These are phyloP conservation scores for Zaprionus nigranus DNA, from an alignment of 1,140 invertebrate species.

Conservation along the genomic window DNA sequence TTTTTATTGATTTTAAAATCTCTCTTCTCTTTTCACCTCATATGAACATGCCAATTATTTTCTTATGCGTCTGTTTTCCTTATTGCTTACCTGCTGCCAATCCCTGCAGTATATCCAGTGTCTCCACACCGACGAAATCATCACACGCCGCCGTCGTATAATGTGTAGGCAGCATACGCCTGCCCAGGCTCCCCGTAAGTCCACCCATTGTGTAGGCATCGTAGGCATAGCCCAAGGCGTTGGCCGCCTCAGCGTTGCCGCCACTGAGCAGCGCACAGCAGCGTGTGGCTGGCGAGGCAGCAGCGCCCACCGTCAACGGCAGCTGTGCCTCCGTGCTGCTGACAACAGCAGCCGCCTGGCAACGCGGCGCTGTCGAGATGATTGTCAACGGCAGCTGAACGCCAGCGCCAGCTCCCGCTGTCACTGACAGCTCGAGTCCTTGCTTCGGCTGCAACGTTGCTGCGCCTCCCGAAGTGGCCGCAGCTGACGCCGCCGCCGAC, in stretches of 20 bases:
- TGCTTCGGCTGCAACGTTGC: constrained; percentile 59
- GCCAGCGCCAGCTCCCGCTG: constrained; percentile 15
- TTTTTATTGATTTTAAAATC: background rate
- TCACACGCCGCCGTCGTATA: constrained; percentile 47
- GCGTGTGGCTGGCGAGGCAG: constrained; percentile 75
- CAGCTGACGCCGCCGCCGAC: constrained; percentile 36
- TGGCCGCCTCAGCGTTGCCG: constrained; percentile 35
- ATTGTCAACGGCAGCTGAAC: constrained; percentile 82
- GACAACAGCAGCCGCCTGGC: constrained; percentile 57
- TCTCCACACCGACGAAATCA: constrained; percentile 78
- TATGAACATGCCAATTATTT: background rate
- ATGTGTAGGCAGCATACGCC: constrained; percentile 57
- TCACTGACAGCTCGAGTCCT: constrained; percentile 60
- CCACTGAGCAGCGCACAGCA: constrained; percentile 66
- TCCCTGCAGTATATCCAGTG: constrained; percentile 81
- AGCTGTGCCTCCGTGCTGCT: constrained; percentile 61
- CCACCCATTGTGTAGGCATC: constrained; percentile 63
- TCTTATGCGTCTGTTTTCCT: background rate
- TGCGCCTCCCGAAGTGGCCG: constrained; percentile 21
- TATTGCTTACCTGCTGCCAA: constrained; percentile 68
- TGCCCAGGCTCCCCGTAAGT: constrained; percentile 71
- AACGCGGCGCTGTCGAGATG: constrained; percentile 79
- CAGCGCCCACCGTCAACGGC: constrained; percentile 64
- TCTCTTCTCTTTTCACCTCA: background rate
- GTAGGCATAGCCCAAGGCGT: constrained; percentile 56